Evolutionary conservation across 2,797 vertebrate genomes (phyloP).

Genomic region (Phoxinus dragarum): DNA sequence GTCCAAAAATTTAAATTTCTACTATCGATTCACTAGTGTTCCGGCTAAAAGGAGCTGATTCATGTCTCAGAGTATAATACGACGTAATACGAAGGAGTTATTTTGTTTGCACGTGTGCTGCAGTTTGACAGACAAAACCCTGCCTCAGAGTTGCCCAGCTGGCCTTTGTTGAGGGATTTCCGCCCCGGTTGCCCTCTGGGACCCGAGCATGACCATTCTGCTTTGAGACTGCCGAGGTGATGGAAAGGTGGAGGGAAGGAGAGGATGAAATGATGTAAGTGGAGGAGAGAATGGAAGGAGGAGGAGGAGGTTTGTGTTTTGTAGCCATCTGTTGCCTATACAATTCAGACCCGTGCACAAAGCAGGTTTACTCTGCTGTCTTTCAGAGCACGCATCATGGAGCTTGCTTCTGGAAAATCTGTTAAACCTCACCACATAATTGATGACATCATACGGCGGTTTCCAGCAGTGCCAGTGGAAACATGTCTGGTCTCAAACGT

Average conservation of each 20-base stretch:
- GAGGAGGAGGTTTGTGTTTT: slow-evolving; percentile 64
- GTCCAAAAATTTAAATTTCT: neutral
- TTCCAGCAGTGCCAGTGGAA: slow-evolving; percentile 47
- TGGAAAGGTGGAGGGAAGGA: slow-evolving; percentile 36
- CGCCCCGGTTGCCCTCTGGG: slow-evolving; percentile 76
- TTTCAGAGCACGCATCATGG: slow-evolving; percentile 24
- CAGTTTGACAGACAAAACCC: slow-evolving; percentile 35
- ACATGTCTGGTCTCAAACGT: slow-evolving; percentile 44
- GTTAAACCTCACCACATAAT: slow-evolving; percentile 42
- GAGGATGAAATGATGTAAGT: slow-evolving; percentile 61
- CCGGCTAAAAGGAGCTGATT: neutral
- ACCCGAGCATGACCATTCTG: slow-evolving; percentile 65
- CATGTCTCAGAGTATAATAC: neutral
- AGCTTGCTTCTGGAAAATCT: slow-evolving; percentile 52
- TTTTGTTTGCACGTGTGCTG: slow-evolving; percentile 31
- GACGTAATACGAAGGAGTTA: neutral
- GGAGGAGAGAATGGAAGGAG: slow-evolving; percentile 62
- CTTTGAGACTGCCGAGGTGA: slow-evolving; percentile 65
- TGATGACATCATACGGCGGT: slow-evolving; percentile 33
- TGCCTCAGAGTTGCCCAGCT: slow-evolving; percentile 70
- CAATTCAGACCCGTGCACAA: slow-evolving; percentile 60
- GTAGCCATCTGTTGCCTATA: slow-evolving; percentile 78
- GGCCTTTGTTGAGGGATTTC: slow-evolving; percentile 78
- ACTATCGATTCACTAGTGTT: neutral
- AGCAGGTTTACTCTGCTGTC: slow-evolving; percentile 33